phyloP scores from a whole-genome alignment of 1,140 invertebrate genomes.

The Polypedilum vanderplanki region DNA sequence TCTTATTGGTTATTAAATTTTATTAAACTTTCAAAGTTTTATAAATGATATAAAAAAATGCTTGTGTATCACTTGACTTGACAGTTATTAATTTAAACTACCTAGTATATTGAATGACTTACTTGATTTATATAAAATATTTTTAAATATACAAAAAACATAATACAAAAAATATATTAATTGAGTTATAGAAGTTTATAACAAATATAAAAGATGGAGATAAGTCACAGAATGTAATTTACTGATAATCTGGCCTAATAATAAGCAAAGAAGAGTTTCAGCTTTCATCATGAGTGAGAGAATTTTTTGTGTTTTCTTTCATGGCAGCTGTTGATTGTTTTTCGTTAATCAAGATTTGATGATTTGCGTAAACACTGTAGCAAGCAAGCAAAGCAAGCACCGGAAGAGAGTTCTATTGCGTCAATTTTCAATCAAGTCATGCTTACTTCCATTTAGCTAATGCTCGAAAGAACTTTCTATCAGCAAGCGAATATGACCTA shows the following conservation, averaged over 20 bases:
- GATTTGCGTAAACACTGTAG: neutral
- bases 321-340: conserved; percentile 2
- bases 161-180: too few species aligned
- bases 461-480: neutral
- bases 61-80: too few species aligned
- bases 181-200: too few species aligned
- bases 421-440: neutral
- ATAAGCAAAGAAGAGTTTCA: neutral
- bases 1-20: too few species aligned
- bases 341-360: conserved; percentile 13
- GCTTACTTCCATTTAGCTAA: neutral
- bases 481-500: neutral
- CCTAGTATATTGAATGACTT: too few species aligned
- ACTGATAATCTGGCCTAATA: neutral
- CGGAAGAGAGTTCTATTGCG: neutral
- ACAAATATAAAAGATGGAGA: neutral
- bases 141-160: too few species aligned
- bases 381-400: neutral
- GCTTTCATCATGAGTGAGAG: neutral
- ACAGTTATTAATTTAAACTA: too few species aligned
- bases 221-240: conserved; percentile 27
- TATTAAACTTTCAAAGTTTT: too few species aligned
- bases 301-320: neutral
- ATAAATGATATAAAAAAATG: too few species aligned
- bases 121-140: too few species aligned